These are phyloP conservation scores for Etheostoma spectabile DNA, from an alignment of 2,113 vertebrate genomes.

Conservation along the genomic window DNA sequence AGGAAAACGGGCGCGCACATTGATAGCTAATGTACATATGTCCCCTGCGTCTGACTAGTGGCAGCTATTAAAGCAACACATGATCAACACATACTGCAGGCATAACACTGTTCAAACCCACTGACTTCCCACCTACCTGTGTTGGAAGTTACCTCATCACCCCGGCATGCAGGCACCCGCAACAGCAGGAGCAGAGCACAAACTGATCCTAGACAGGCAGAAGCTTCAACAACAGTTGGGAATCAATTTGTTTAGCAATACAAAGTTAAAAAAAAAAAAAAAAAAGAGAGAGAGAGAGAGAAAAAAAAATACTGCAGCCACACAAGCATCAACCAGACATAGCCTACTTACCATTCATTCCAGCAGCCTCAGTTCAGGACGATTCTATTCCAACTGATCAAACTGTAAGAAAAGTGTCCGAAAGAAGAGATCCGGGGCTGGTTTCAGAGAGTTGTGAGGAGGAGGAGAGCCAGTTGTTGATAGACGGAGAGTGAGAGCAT, in stretches of 20 bases:
- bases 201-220: slow-evolving; percentile 57
- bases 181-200: slow-evolving; percentile 65
- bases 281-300: neutral
- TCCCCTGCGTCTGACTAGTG: neutral
- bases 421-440: neutral
- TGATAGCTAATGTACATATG: neutral
- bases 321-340: neutral
- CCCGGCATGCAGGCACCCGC: slow-evolving; percentile 51
- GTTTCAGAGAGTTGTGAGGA: neutral
- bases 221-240: slow-evolving; percentile 35
- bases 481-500: neutral
- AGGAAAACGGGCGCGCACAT: neutral
- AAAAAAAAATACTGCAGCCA: neutral
- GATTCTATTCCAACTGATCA: slow-evolving; percentile 49
- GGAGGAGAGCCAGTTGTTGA: neutral
- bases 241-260: neutral
- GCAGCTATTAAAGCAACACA: neutral
- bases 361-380: slow-evolving; percentile 50
- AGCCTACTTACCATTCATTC: slow-evolving; percentile 74
- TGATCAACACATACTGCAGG: neutral
- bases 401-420: neutral
- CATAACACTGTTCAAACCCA: neutral
- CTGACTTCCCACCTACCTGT: slow-evolving; percentile 62
- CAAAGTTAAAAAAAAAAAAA: too few species aligned
- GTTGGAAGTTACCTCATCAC: slow-evolving; percentile 65